Percentiles rank a stretch among this genome's conserved stretches.
Evolutionary conservation across 1,140 invertebrate species (phyloP).

Genomic region (Coelopa frigida): DNA sequence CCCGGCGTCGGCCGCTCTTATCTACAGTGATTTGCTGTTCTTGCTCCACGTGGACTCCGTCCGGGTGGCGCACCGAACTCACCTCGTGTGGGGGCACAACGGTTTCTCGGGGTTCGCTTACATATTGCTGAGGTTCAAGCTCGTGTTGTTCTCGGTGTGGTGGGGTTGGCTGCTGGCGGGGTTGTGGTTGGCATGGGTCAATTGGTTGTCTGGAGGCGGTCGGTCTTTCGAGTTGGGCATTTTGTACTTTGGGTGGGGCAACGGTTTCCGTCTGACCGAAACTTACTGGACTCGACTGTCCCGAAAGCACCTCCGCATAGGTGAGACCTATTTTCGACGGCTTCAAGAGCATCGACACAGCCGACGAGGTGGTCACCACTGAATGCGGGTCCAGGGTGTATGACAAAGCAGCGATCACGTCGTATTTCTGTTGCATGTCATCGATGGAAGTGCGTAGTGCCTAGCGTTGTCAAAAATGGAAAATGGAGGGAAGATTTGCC

Average conservation of each 20-base stretch:
- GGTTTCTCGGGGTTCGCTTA: background rate
- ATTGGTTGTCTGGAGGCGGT: slow-evolving; percentile 17
- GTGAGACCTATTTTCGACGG: slow-evolving; percentile 45
- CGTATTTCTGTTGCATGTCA: slow-evolving; percentile 57
- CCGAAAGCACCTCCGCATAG: slow-evolving; percentile 47
- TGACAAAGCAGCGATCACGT: slow-evolving; percentile 59
- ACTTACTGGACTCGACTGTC: slow-evolving; percentile 43
- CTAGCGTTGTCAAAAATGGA: slow-evolving; percentile 51
- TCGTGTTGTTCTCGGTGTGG: slow-evolving; percentile 15
- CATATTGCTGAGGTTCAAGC: slow-evolving; percentile 13
- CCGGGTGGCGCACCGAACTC: background rate
- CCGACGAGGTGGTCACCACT: slow-evolving; percentile 46
- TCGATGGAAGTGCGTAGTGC: slow-evolving; percentile 59
- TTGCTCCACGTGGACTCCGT: slow-evolving; percentile 7
- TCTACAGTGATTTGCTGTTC: slow-evolving; percentile 9
- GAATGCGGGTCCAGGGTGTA: slow-evolving; percentile 67
- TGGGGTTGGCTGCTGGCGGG: slow-evolving; percentile 8
- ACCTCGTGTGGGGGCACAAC: background rate
- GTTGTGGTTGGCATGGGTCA: slow-evolving; percentile 22
- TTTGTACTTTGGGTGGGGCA: slow-evolving; percentile 4
- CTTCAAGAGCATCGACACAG: slow-evolving; percentile 42
- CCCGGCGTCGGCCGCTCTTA: slow-evolving; percentile 2
- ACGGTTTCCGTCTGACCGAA: slow-evolving; percentile 4
- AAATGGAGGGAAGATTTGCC: slow-evolving; percentile 41
- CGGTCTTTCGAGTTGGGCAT: slow-evolving; percentile 9